These are phyloP conservation scores for Ypsolopha sequella DNA, from an alignment of 2,888 invertebrate genomes.

Conservation along the genomic window DNA sequence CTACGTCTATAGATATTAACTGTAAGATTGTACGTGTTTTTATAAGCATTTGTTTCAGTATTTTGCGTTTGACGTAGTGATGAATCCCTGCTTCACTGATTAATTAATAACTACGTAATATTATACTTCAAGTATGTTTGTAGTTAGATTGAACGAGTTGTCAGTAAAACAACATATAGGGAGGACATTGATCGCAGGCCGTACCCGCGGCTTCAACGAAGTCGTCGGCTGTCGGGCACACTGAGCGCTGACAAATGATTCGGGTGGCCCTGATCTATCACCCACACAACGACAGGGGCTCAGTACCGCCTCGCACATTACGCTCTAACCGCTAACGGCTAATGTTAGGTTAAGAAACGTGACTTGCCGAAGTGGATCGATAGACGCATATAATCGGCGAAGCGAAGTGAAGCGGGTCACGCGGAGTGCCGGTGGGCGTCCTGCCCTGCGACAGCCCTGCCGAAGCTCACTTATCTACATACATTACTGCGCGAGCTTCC, in stretches of 20 bases:
- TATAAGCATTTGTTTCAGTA: no score
- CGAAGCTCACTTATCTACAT: no score
- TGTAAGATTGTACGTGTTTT: no score
- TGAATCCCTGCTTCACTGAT: no score
- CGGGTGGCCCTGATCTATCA: not conserved
- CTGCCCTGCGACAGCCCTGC: conserved; percentile 7
- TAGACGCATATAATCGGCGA: conserved; percentile 45
- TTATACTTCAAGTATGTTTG: no score
- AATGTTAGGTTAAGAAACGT: conserved; percentile 40
- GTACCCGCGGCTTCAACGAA: not conserved
- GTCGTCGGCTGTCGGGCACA: not conserved
- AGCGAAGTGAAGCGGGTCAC: conserved; percentile 33
- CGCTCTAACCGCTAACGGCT: conserved; percentile 11
- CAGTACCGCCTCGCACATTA: conserved; percentile 18
- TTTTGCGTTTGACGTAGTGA: no score
- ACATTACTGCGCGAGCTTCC: no score
- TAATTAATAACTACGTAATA: no score
- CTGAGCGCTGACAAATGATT: not conserved
- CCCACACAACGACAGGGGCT: conserved; percentile 9
- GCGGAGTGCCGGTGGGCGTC: conserved; percentile 20
- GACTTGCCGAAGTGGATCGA: conserved; percentile 50
- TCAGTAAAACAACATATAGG: no score
- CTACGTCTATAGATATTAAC: no score
- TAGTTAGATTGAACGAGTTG: no score
- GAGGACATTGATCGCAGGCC: no score